Base-by-base conservation (phyloP, 1,140 invertebrate genomes). In the Agrypnia vestita region DNA sequence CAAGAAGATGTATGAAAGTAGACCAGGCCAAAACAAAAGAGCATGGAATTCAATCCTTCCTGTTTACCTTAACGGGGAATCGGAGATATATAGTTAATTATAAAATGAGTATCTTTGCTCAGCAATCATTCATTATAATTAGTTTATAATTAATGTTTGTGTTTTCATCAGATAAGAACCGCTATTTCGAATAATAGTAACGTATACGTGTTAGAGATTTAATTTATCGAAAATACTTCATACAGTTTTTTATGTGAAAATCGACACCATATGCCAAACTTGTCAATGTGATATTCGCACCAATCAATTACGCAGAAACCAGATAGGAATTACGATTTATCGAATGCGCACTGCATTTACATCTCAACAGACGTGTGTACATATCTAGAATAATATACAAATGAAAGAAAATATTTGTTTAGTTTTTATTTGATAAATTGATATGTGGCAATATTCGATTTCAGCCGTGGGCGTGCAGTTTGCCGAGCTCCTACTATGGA, bases 361-460 rank as follows among this genome's bases (percentile, higher is more conserved):
- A 19, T 71, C 67, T 71, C 12, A 17, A 21, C 67, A 17, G 67
- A 71, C 46, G 49, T 44, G n/a, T n/a, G n/a, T n/a, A n/a, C n/a
- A n/a, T n/a, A n/a, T n/a, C n/a, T n/a, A 46, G 46, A 71, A 71
- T 71, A 71, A 71, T 71, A 71, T 51, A 12, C 49, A 25, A 25
- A 71, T 46, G 44, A 51, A 71, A 71, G 17, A 4, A 71, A 53
- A 71, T 71, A 51, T 71, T 71, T 71, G 47, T 71, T 71, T 71
- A 49, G 67, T 71, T 71, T 71, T 21, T 71, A 19, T 71, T 71
- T 71, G 67, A 71, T 71, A 51, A 71, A 71, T 71, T 19, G 19
- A 25, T 15, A 19, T 71, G 46, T 25, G 67, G 15, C 46, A 19
- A 49, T 71, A 51, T 71, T 49, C 11, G 67, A 71, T 71, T 71